Evolutionary conservation across 1,140 invertebrate genomes (phyloP).

Genomic region (Eumaeus atala): DNA sequence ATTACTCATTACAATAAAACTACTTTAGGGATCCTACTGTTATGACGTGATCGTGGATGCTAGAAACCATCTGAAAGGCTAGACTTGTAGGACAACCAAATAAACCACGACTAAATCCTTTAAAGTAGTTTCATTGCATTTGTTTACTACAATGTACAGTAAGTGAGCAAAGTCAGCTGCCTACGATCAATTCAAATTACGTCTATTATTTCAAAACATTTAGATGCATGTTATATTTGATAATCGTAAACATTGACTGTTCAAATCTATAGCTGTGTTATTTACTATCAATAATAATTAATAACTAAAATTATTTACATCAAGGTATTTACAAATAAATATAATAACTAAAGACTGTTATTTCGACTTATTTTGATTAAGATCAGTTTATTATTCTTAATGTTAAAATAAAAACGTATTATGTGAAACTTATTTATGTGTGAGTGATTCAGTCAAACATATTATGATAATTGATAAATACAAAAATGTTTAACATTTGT

Average conservation of each 20-base stretch:
- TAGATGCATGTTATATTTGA: conserved; percentile 13
- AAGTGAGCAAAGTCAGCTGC: background rate
- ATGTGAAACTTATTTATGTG: background rate
- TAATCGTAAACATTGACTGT: conserved; percentile 14
- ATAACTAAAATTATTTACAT: conserved; percentile 10
- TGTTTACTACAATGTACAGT: background rate
- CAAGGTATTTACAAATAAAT: conserved; percentile 12
- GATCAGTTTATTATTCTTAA: background rate
- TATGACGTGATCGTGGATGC: too few species aligned
- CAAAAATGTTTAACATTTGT: too few species aligned
- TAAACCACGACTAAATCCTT: too few species aligned
- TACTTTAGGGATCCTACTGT: too few species aligned
- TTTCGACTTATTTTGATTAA: conserved; percentile 6
- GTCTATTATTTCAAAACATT: conserved; percentile 10
- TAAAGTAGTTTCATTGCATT: too few species aligned
- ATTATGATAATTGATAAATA: background rate
- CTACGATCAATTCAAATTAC: conserved; percentile 9
- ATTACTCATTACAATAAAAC: too few species aligned
- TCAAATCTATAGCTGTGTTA: conserved; percentile 9
- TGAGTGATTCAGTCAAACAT: background rate
- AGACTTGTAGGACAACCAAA: too few species aligned
- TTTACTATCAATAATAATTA: conserved; percentile 9
- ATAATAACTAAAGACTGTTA: conserved; percentile 10
- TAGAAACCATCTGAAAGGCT: too few species aligned
- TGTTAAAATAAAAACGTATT: background rate